Evolutionary conservation across 1,140 invertebrate species (phyloP), one percentile per base, ranked within the genome.

Genomic region (Trachelipus rathkii): DNA sequence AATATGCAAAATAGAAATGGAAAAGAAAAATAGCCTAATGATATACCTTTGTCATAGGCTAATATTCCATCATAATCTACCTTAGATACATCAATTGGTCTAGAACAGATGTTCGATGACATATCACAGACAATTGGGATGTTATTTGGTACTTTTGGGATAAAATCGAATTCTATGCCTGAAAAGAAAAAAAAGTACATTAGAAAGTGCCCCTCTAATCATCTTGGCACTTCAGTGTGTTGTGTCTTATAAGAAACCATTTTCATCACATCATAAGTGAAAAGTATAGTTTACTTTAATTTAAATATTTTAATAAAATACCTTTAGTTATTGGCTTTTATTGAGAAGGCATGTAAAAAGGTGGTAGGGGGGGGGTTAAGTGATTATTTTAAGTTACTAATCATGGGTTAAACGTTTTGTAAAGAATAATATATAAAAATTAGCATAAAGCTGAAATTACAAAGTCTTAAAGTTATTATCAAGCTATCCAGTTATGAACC

Each of bases 21-120:
- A 33, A 33, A 33, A 6, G 33, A 33, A 33, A 33, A n/a, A 33
- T 3, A 33, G 33, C 33, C 33, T 3, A 33, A 33, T 33, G 33
- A 33, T 33, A 33, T 33, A 33, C 33, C 33, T 33, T 33, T 33
- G 33, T 33, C 33, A 33, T 33, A 33, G 33, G 33, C 33, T 33
- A 33, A 33, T 33, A 3, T 33, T 33, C 33, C 33, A 33, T 33
- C 2, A 33, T 33, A 33, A 33, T 70, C 76, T 87, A 95, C 94
- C 88, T 97, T 97, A 4, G 91, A 91, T 74, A 99, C 88, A 86
- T 98, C 95, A 67, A 99, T 79, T 76, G 89, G 88, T 83, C 91
- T 89, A 0, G 95, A 92, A 81, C 98, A 89, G 82, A 99, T 93
- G 87, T 97, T 98, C 0, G 96, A 98, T 0, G 96, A 98, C 94